phyloP scores from a whole-genome alignment of 2,113 vertebrate species.

The Sphaerodactylus townsendi region DNA sequence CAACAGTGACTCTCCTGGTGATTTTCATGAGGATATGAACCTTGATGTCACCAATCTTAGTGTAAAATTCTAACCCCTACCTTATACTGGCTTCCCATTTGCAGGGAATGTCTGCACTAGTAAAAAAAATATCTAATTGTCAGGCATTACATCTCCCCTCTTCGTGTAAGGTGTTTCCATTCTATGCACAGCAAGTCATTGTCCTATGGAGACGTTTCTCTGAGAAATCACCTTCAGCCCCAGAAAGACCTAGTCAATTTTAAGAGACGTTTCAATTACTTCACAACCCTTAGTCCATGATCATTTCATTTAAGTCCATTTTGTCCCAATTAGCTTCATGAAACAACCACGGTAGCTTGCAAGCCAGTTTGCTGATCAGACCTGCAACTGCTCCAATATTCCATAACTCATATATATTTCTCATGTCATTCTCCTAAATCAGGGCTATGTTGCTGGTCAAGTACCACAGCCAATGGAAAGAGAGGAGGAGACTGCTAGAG shows the following conservation, averaged over 20 bases:
- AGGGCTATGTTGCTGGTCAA: neutral
- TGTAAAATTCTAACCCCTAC: too few species aligned
- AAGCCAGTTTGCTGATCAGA: neutral
- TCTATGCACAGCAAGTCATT: neutral
- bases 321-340: neutral
- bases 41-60: too few species aligned
- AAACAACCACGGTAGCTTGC: too few species aligned
- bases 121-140: too few species aligned
- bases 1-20: too few species aligned
- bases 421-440: neutral
- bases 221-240: neutral
- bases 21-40: too few species aligned
- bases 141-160: too few species aligned
- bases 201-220: neutral
- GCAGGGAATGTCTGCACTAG: too few species aligned
- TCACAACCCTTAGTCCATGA: neutral
- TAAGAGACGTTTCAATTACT: neutral
- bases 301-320: neutral
- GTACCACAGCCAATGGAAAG: constrained; percentile 2
- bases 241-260: neutral
- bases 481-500: neutral
- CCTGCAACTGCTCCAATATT: too few species aligned
- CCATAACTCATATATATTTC: neutral
- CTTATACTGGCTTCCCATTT: too few species aligned
- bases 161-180: too few species aligned